phyloP scores from a whole-genome alignment of 2,888 invertebrate species.

The Sminthurinus aureus region DNA sequence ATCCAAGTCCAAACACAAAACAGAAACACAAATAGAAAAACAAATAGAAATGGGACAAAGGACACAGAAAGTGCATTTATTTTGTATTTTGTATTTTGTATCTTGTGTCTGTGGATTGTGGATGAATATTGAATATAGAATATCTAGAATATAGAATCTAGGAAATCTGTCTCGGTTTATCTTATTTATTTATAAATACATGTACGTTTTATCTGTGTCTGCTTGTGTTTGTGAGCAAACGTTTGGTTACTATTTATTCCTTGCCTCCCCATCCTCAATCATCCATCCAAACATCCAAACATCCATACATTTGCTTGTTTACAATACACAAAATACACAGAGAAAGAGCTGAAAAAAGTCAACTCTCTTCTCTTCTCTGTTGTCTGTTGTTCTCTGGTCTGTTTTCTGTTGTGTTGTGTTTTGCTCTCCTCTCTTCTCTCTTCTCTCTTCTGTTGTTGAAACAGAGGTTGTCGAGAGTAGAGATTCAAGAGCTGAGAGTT shows the following conservation, averaged over 20 bases:
- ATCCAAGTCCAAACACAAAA: background rate
- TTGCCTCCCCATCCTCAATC: background rate
- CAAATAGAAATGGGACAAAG: slow-evolving; percentile 1
- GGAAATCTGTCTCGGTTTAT: too few relatives aligned
- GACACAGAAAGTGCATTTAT: background rate
- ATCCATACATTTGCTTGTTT: slow-evolving; percentile 29
- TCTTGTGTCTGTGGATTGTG: too few relatives aligned
- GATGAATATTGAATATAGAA: too few relatives aligned
- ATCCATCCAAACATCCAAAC: background rate
- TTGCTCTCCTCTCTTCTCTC: background rate
- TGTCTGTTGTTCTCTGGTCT: too few relatives aligned
- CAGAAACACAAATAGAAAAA: background rate
- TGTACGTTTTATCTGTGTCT: too few relatives aligned
- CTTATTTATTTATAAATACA: too few relatives aligned
- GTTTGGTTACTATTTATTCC: background rate
- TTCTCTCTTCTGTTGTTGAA: background rate
- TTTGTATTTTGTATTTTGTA: too few relatives aligned
- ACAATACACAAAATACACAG: slow-evolving; percentile 21
- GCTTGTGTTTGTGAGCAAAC: background rate
- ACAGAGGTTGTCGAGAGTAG: background rate
- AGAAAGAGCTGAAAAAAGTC: slow-evolving; percentile 11
- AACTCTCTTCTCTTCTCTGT: background rate
- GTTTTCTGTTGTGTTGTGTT: too few relatives aligned
- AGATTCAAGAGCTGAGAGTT: background rate
- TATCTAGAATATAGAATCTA: too few relatives aligned